These are phyloP conservation scores for Clistopyga incitator DNA, from an alignment of 2,888 invertebrate species.

Conservation along the genomic window DNA sequence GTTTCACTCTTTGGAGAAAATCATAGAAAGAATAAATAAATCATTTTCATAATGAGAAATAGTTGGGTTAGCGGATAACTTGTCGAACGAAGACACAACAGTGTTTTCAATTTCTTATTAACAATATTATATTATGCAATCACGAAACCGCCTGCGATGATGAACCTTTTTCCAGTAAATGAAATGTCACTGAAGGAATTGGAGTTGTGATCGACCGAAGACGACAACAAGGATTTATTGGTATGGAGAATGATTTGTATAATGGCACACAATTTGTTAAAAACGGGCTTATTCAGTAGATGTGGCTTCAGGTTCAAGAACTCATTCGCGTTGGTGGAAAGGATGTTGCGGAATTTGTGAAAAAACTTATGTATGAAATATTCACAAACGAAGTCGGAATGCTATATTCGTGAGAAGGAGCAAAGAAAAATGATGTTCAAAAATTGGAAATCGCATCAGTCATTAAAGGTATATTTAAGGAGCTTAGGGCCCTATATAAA, in stretches of 20 bases:
- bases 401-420: slow-evolving; percentile 26
- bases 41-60: too few species aligned
- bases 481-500: not conserved
- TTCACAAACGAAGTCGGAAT: slow-evolving; percentile 31
- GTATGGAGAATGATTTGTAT: slow-evolving; percentile 1
- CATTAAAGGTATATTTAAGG: not conserved
- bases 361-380: slow-evolving; percentile 14
- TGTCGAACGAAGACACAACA: too few species aligned
- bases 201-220: slow-evolving; percentile 2
- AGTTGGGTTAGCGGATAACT: too few species aligned
- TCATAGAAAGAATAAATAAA: too few species aligned
- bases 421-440: slow-evolving; percentile 7
- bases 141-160: not conserved
- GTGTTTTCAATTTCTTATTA: too few species aligned
- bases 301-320: slow-evolving; percentile 2
- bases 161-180: slow-evolving; percentile 15
- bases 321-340: slow-evolving; percentile 17
- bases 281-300: slow-evolving; percentile 2
- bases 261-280: slow-evolving; percentile 4
- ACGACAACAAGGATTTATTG: slow-evolving; percentile 18
- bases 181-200: slow-evolving; percentile 12
- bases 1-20: too few species aligned
- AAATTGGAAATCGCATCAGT: slow-evolving; percentile 9
- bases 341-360: slow-evolving; percentile 6
- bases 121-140: too few species aligned